phyloP scores from a whole-genome alignment of 2,888 invertebrate genomes.

The Drosophila prolongata region DNA sequence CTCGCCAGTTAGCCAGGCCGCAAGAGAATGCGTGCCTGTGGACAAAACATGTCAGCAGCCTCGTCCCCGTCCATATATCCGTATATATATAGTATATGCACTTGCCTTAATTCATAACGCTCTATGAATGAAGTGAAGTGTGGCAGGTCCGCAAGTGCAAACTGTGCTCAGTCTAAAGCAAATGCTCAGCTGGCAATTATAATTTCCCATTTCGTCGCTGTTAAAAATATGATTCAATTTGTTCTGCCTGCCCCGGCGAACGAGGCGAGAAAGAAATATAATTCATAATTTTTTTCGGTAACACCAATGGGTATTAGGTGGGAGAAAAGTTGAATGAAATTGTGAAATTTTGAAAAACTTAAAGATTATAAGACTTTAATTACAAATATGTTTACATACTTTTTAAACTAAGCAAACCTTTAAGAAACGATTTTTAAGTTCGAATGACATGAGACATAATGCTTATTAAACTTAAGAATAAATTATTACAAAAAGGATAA shows the following conservation, averaged over 20 bases:
- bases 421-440: too few relatives aligned
- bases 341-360: too few relatives aligned
- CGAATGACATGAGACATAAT: too few relatives aligned
- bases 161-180: constrained; percentile 39
- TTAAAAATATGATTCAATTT: constrained; percentile 77
- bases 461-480: too few relatives aligned
- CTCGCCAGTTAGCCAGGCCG: constrained; percentile 54
- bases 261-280: constrained; percentile 26
- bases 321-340: neutral
- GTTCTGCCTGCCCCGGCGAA: constrained; percentile 50
- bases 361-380: too few relatives aligned
- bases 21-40: constrained; percentile 79
- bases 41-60: constrained; percentile 79
- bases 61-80: constrained; percentile 42
- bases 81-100: constrained; percentile 10
- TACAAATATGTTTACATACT: too few relatives aligned
- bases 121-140: constrained; percentile 68
- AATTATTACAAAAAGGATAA: too few relatives aligned
- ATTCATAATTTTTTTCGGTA: constrained; percentile 32
- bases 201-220: constrained; percentile 71
- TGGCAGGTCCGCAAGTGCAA: constrained; percentile 22
- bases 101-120: constrained; percentile 71
- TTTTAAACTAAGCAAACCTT: too few relatives aligned
- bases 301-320: neutral
- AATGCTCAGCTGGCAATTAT: constrained; percentile 75